Base-by-base conservation (phyloP, 2,888 invertebrate genomes). In the Spisula solida region DNA sequence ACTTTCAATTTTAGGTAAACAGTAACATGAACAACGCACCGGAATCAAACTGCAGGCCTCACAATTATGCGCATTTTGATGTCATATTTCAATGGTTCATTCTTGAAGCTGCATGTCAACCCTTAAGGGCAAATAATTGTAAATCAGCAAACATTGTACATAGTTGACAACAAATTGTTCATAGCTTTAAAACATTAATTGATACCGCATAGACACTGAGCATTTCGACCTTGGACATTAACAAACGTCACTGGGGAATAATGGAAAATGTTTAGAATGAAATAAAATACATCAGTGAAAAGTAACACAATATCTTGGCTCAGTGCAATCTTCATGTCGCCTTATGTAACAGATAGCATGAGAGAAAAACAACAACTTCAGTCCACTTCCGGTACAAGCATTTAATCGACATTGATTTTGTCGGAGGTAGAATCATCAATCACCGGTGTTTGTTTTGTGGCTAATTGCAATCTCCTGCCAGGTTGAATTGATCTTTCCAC, bases 391-490 rank as follows among this genome's bases (percentile, higher is more conserved):
- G 75, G 75, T 75, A 34, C 75, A 16, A 31, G 31, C 29, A 25
- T 31, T 75, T 31, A 82, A 56, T 60, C 79, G 79, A 55, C 79
- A 87, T 87, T 83, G 82, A 87, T 82, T 81, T 82, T 79, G 87
- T 83, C 82, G 48, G 56, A 48, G 78, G 80, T 87, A 31, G 82
- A 75, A 56, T 87, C 56, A 87, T 82, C 87, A 79, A 79, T 82
- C 75, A 55, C 51, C 70, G 29, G 41, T 75, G 55, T 81, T 81
- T 82, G 75, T 55, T 31, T 48, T 86, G 48, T 66, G 55, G 51
- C 60, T 82, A 86, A 86, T 86, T 86, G 75, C 34, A 75, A 86
- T 55, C 66, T 81, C 81, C 78, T 86, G 41, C 60, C 29, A 34
- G n/a, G 29, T 66, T 25, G 47, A 47, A 80, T 80, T 80, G 48